Evolutionary conservation across 2,888 invertebrate species (phyloP), one percentile per base, ranked within the genome.

Genomic region (Platypus cylindrus): DNA sequence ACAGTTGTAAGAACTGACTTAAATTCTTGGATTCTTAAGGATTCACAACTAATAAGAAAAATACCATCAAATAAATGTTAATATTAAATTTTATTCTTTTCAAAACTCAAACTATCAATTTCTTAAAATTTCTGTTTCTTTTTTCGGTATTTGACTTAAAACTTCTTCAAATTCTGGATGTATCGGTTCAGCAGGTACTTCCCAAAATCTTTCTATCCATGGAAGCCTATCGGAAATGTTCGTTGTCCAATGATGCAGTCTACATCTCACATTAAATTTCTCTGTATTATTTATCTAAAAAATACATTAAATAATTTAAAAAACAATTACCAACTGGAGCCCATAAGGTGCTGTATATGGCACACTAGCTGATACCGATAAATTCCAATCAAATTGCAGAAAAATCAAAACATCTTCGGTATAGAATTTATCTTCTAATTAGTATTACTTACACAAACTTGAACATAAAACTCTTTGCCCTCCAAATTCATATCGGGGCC

Each of bases 401-500:
- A n/a, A n/a, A n/a, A n/a, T n/a, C n/a, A n/a, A n/a, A n/a, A n/a
- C n/a, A n/a, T n/a, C n/a, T n/a, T n/a, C n/a, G n/a, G n/a, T n/a
- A n/a, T n/a, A n/a, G n/a, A n/a, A n/a, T n/a, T n/a, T n/a, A n/a
- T n/a, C n/a, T n/a, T n/a, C n/a, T n/a, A n/a, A 25, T n/a, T n/a
- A n/a, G 12, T 5, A 5, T 9, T 5, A 57, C 73, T 71, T 59
- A 85, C 77, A 3, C 76, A 85, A 8, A 91, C 70, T 25, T 70
- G 80, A n/a, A 84, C 68, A 51, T 66, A 73, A 62, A 91, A 90
- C 51, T 83, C 78, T 57, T 86, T 89, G 11, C 73, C 71, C 56
- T 93, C 78, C 30, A 81, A 65, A 25, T 70, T 68, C 45, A 84
- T 61, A 63, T 93, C 78, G 0, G 93, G 93, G 0, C 93, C 93